These are phyloP conservation scores for Galaxea fascicularis DNA, from an alignment of 92 coral and sea anemone species.

Conservation along the genomic window DNA sequence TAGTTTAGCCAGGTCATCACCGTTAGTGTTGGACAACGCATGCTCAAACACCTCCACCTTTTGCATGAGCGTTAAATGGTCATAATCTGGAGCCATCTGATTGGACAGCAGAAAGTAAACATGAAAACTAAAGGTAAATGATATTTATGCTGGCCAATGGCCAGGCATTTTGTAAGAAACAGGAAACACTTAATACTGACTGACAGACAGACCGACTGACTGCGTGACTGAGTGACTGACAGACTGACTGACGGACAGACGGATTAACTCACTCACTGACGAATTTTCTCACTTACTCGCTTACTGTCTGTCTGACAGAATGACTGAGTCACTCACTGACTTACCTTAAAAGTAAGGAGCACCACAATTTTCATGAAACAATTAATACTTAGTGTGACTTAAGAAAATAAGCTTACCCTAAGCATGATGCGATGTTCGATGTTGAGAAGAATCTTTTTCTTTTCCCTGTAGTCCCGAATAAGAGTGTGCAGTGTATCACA, in stretches of 20 bases:
- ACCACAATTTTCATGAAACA: neutral
- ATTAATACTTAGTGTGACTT: neutral
- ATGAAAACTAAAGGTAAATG: neutral
- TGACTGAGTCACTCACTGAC: neutral
- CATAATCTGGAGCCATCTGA: constrained; percentile 98
- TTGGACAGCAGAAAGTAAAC: neutral
- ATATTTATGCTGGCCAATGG: too few relatives aligned
- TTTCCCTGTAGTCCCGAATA: constrained; percentile 98
- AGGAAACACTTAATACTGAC: too few relatives aligned
- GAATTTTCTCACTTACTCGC: too few relatives aligned
- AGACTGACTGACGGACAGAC: too few relatives aligned
- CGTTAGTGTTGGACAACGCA: constrained; percentile 97
- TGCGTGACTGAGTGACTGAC: neutral
- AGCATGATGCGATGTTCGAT: constrained; percentile 99
- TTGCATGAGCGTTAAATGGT: constrained; percentile 97
- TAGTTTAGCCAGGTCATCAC: constrained; percentile 95
- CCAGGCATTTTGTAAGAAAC: too few relatives aligned
- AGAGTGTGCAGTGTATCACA: constrained; percentile 97
- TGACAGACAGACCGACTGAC: too few relatives aligned
- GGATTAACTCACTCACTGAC: too few relatives aligned
- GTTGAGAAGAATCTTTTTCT: constrained; percentile 95
- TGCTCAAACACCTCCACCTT: constrained; percentile 99
- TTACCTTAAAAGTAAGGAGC: too few relatives aligned
- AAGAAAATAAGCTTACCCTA: constrained; percentile 58
- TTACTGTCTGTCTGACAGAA: neutral